Percentiles rank a stretch among this genome's conserved stretches.
Conservation (phyloP, 2,888 invertebrate species). For the Ophonus ardosiacus region DNA sequence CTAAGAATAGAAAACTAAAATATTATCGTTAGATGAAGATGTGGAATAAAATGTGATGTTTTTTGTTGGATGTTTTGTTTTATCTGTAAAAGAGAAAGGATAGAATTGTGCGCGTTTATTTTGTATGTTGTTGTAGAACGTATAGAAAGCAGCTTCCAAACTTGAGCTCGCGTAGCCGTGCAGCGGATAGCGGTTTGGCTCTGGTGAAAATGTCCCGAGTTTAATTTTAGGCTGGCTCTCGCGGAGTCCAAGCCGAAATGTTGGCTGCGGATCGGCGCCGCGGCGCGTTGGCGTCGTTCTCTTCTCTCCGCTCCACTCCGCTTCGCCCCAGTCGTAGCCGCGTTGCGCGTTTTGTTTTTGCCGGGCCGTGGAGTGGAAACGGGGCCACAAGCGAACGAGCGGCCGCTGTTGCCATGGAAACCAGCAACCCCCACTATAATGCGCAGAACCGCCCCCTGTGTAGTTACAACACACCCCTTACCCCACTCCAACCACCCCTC, state of each 20-base stretch:
- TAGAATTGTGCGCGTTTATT: slow-evolving; percentile 8
- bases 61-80: neutral
- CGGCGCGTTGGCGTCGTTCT: slow-evolving; percentile 36
- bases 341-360: slow-evolving; percentile 73
- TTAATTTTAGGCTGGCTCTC: slow-evolving; percentile 47
- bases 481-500: neutral
- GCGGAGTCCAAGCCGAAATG: slow-evolving; percentile 23
- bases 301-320: slow-evolving; percentile 11
- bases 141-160: neutral
- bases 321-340: neutral
- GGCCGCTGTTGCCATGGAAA: slow-evolving; percentile 47
- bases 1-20: neutral
- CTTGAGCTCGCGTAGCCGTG: neutral
- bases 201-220: slow-evolving; percentile 28
- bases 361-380: slow-evolving; percentile 69
- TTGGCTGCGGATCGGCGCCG: slow-evolving; percentile 28
- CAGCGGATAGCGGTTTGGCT: slow-evolving; percentile 10
- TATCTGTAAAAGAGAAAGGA: slow-evolving; percentile 15
- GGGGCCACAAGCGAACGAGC: slow-evolving; percentile 70
- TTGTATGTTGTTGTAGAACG: neutral
- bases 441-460: slow-evolving; percentile 59
- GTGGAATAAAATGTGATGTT: neutral
- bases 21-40: neutral
- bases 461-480: slow-evolving; percentile 54
- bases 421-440: slow-evolving; percentile 68